phyloP scores from a whole-genome alignment of 2,113 vertebrate species.

The Hyaena hyaena region DNA sequence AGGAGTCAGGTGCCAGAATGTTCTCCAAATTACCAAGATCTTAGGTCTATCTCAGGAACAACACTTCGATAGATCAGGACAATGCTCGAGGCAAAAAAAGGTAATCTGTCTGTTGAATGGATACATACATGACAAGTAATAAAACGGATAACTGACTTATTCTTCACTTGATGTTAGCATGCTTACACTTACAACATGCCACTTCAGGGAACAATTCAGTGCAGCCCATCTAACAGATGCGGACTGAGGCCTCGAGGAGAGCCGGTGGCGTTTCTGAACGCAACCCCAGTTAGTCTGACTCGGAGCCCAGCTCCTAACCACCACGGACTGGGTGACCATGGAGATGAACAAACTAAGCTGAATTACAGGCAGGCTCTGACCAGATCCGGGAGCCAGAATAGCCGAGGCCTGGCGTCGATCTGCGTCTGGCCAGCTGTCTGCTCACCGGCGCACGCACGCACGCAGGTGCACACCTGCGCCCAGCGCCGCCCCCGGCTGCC shows the following conservation, averaged over 20 bases:
- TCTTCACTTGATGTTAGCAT: too few relatives aligned
- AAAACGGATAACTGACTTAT: background rate
- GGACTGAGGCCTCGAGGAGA: background rate
- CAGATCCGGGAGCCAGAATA: accelerated
- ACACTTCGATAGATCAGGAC: background rate
- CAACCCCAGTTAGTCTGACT: too few relatives aligned
- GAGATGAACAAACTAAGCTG: background rate
- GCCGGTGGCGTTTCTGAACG: background rate
- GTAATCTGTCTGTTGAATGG: background rate
- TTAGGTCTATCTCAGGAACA: background rate
- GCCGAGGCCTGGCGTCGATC: accelerated
- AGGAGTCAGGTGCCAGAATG: background rate
- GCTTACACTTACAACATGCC: background rate
- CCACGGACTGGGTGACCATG: accelerated
- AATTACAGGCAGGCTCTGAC: background rate
- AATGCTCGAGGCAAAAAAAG: background rate
- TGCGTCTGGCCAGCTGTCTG: accelerated
- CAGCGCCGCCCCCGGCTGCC: accelerated
- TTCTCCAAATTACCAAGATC: background rate
- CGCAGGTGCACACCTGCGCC: background rate
- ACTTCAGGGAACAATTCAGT: too few relatives aligned
- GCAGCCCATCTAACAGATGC: too few relatives aligned
- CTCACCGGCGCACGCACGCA: background rate
- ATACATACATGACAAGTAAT: background rate
- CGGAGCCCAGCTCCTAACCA: background rate